Evolutionary conservation across 1,140 invertebrate genomes (phyloP).

Genomic region (Bombus polaris): DNA sequence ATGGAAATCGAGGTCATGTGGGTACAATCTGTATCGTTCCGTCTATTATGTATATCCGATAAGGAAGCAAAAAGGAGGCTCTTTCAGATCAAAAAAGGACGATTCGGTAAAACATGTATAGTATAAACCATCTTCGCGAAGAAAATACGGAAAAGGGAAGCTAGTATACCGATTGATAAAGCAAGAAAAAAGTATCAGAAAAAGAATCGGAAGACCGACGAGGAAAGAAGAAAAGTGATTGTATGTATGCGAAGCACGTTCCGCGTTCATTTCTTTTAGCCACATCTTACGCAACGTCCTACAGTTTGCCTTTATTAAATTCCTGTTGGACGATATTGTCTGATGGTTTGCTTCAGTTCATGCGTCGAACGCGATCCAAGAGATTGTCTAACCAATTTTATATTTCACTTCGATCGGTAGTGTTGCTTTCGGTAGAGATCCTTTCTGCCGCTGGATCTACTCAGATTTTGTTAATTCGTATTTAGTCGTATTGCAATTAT

Average conservation of each 20-base stretch:
- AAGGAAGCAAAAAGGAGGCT: not conserved
- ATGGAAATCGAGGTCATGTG: not conserved
- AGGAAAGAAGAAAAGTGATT: not conserved
- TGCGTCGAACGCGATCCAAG: not conserved
- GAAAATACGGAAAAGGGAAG: not conserved
- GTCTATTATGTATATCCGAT: not conserved
- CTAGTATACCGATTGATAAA: not conserved
- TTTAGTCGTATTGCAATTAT: not conserved
- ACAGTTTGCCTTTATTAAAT: conserved; percentile 63
- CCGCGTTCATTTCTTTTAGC: conserved; percentile 63
- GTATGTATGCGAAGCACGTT: conserved; percentile 63
- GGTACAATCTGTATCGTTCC: not conserved
- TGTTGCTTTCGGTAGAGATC: not conserved
- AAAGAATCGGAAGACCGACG: not conserved
- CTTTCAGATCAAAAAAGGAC: not conserved
- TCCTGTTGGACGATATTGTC: conserved; percentile 62
- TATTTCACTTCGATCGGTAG: not conserved
- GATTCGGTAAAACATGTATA: not conserved
- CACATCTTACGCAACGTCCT: conserved; percentile 54
- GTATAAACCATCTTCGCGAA: not conserved
- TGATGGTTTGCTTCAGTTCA: conserved; percentile 10
- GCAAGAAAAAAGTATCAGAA: conserved; percentile 20
- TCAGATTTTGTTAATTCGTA: not conserved
- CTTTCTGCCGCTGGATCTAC: too few species aligned
- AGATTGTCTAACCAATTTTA: conserved; percentile 9